Evolutionary conservation across 2,113 vertebrate species (phyloP), one percentile per base, ranked within the genome.

Genomic region (Rhagologus leucostigma): DNA sequence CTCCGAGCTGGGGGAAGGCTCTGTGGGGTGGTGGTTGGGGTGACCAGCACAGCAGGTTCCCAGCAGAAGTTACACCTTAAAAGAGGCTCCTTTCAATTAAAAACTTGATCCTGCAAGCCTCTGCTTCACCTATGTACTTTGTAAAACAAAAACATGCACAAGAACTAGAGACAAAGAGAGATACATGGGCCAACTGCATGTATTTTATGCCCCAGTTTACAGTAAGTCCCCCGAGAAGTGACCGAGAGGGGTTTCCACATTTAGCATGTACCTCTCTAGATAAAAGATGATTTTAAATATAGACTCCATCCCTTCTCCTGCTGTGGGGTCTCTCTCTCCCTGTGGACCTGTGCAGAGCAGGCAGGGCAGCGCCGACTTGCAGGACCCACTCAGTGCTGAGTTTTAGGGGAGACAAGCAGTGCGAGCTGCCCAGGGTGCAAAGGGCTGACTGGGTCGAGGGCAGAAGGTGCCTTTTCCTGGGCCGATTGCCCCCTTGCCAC

Each of bases 321-420:
- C 74, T 39, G 19, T 9, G 47, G 70, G 9, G 21, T 67, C 49
- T 60, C 55, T 60, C 55, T 81, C 20, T 65, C 59, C 68, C 32
- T 9, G 2, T 2, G 26, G 22, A 18, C 23, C 35, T 55, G 47
- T 37, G 37, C 83, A 53, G 30, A 49, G 82, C 55, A 56, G 35
- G 47, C 24, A 68, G 32, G 50, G 32, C 57, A 35, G 18, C 23
- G 4, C 0, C 22, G 39, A 9, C 63, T 46, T 11, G 1, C 2
- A 4, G 62, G 24, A n/a, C 37, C 1, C n/a, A 9, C 24, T 35
- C 49, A 26, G 46, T 6, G 50, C 27, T 30, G 46, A n/a, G 60
- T 16, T 53, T 67, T 32, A 23, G 62, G 56, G 65, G n/a, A 63
- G 22, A 67, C 6, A 8, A 71, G 55, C 80, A 77, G 15, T 30